phyloP scores from a whole-genome alignment of 2,113 vertebrate genomes.

The Rissa tridactyla region DNA sequence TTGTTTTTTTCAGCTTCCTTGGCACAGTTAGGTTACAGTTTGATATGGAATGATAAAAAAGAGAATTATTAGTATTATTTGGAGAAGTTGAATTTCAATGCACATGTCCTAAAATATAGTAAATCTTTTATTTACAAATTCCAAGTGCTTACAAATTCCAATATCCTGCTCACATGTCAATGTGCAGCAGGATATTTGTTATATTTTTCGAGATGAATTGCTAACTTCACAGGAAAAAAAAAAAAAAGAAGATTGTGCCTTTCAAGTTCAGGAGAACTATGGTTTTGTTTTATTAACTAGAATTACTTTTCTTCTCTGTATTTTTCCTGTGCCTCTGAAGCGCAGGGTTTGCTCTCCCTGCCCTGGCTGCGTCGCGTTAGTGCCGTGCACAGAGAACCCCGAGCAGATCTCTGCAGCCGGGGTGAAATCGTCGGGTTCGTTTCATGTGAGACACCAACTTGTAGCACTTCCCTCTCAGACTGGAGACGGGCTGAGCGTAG shows the following conservation, averaged over 20 bases:
- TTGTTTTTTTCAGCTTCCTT: not conserved
- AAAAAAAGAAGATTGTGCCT: conserved; percentile 26
- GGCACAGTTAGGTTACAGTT: conserved; percentile 12
- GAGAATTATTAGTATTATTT: conserved; percentile 16
- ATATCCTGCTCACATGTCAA: not conserved
- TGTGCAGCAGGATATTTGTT: conserved; percentile 58
- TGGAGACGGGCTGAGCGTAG: not conserved
- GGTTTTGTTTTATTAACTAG: conserved; percentile 61
- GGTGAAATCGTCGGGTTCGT: not conserved
- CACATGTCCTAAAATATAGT: conserved; percentile 33
- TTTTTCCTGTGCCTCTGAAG: conserved; percentile 31
- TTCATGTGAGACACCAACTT: not conserved
- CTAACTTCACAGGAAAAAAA: conserved; percentile 33
- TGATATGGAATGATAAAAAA: conserved; percentile 32
- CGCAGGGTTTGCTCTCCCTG: not conserved
- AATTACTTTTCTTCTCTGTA: conserved; percentile 19
- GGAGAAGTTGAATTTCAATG: conserved; percentile 46
- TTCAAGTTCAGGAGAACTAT: conserved; percentile 55
- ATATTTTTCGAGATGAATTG: conserved; percentile 51
- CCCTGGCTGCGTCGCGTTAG: not conserved
- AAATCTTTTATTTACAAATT: conserved; percentile 66
- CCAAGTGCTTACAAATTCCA: not conserved
- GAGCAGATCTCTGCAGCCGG: not conserved
- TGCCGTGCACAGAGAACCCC: not conserved
- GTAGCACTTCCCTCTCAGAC: not conserved